These are phyloP conservation scores for Enteromius afrohamiltoni DNA, from an alignment of 2,797 vertebrate genomes.

Conservation along the genomic window DNA sequence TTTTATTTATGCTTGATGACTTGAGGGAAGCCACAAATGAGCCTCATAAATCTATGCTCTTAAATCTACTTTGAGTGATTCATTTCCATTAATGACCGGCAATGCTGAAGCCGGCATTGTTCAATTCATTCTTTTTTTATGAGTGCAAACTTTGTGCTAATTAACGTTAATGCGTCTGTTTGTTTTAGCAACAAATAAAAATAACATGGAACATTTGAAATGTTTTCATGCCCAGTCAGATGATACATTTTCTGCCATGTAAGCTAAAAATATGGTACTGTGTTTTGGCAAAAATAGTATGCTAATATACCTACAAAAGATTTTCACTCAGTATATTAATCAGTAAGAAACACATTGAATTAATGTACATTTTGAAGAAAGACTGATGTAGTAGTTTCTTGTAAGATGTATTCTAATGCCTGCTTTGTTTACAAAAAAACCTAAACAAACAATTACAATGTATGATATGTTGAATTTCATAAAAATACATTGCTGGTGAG, in stretches of 20 bases:
- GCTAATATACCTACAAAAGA: not conserved
- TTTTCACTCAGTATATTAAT: not conserved
- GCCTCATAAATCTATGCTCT: constrained; percentile 24
- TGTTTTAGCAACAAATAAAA: not conserved
- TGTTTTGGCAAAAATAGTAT: not conserved
- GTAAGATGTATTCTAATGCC: no score
- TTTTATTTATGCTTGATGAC: constrained; percentile 25
- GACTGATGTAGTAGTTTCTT: not conserved
- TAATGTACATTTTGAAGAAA: not conserved
- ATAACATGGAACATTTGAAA: not conserved
- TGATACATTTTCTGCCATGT: not conserved
- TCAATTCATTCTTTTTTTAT: not conserved
- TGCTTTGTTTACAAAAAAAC: no score
- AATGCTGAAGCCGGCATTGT: not conserved
- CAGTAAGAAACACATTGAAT: not conserved
- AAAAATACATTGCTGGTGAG: no score
- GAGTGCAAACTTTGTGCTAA: not conserved
- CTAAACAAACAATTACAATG: no score
- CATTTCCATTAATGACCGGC: not conserved
- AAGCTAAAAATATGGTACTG: not conserved
- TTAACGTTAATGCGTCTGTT: not conserved
- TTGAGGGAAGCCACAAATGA: not conserved
- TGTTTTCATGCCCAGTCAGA: not conserved
- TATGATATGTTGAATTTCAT: no score
- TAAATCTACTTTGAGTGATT: constrained; percentile 5